These are phyloP conservation scores for Isotomurus palustris DNA, from an alignment of 2,888 invertebrate genomes.

Conservation along the genomic window DNA sequence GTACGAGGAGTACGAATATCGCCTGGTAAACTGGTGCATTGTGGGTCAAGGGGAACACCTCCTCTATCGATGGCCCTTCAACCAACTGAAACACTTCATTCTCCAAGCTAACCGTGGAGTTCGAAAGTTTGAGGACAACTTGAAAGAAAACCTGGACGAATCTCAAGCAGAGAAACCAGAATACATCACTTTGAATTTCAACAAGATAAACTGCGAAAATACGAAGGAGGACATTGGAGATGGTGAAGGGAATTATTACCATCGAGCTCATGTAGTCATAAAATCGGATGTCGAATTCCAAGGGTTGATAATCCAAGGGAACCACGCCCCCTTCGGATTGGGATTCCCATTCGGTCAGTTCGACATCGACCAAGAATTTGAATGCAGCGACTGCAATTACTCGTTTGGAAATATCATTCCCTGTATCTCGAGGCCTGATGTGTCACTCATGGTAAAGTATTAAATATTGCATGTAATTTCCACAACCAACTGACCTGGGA, in stretches of 20 bases:
- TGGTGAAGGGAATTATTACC: neutral
- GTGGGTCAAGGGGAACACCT: conserved; percentile 18
- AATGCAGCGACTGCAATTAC: conserved; percentile 20
- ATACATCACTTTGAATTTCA: conserved; percentile 4
- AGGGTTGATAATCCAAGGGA: conserved; percentile 26
- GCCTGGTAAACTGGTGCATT: conserved; percentile 24
- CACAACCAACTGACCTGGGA: neutral
- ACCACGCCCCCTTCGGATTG: conserved; percentile 28
- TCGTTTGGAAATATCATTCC: conserved; percentile 12
- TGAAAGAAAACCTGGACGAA: neutral
- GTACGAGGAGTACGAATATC: conserved; percentile 14
- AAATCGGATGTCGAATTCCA: conserved; percentile 16
- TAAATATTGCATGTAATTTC: neutral
- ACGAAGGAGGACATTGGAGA: neutral
- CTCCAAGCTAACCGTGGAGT: conserved; percentile 1
- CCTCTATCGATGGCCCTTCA: conserved; percentile 20
- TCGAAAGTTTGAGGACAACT: neutral
- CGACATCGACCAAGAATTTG: conserved; percentile 20
- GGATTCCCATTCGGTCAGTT: conserved; percentile 37
- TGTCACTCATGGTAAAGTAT: conserved; percentile 19
- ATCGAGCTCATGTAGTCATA: conserved; percentile 16
- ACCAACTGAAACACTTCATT: conserved; percentile 23
- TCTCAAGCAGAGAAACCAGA: neutral
- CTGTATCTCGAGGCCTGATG: conserved; percentile 23
- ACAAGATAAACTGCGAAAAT: conserved; percentile 8